Evolutionary conservation across 2,888 invertebrate species (phyloP), one percentile per base, ranked within the genome.

Genomic region (Scelioninae gen. 2): DNA sequence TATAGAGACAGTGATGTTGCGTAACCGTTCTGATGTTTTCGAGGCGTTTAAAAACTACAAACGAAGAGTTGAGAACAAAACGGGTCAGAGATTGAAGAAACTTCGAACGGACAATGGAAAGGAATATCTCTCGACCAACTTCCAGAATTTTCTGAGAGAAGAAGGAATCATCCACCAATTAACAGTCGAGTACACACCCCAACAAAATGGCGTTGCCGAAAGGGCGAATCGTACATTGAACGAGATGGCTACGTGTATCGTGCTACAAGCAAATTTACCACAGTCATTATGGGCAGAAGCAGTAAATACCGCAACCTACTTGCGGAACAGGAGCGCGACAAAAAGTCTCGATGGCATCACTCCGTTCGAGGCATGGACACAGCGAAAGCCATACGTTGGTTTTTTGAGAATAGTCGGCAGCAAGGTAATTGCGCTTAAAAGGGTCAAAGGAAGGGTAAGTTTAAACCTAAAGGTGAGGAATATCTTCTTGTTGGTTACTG

Each of bases 191-290:
- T 78, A 81, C 10, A 80, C 76, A 0, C 81, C 80, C 0, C 78
- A 83, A 37, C 80, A 81, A 11, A 84, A 83, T 57, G 83, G 80
- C 0, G 74, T 78, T 0, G 78, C 83, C 0, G 81, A 85, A 55
- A 33, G 80, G 0, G 73, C 76, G 2, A 83, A 83, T 18, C 71
- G 80, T 0, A 83, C 81, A 0, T 31, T 83, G 0, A 73, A 80
- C 2, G 80, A 82, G 15, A 76, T 77, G 68, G 79, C 81, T n/a
- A n/a, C n/a, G n/a, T n/a, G n/a, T n/a, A n/a, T n/a, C 22, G 2
- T 22, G 46, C 15, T 74, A 1, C 75, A 79, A 25, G 74, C 73
- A 3, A 65, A 58, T 0, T 53, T 81, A 0, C 73, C 76, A 4
- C 22, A 77, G 2, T 60, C 61, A 4, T 73, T 82, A 19, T 85